phyloP scores from a whole-genome alignment of 2,888 invertebrate species.

The Odontomyia ornata region DNA sequence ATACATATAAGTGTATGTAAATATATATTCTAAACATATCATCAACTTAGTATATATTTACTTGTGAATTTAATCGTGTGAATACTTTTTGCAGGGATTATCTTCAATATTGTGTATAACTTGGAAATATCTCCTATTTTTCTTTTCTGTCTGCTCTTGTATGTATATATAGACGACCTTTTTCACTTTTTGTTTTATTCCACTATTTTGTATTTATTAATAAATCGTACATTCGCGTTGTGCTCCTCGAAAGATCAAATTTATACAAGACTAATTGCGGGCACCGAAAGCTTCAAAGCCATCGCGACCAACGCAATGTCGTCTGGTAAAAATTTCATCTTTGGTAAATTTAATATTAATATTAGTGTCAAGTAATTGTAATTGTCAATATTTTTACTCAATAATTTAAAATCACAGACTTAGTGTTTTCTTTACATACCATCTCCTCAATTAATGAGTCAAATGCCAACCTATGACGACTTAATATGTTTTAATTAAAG shows the following conservation, averaged over 20 bases:
- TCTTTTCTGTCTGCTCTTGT: slow-evolving; percentile 10
- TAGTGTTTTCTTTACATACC: slow-evolving; percentile 49
- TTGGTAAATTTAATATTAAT: slow-evolving; percentile 32
- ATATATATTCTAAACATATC: slow-evolving; percentile 45
- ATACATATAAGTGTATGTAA: slow-evolving; percentile 45
- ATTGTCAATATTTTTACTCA: slow-evolving; percentile 48
- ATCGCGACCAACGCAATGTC: neutral
- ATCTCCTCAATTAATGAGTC: slow-evolving; percentile 37
- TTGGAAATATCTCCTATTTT: slow-evolving; percentile 19
- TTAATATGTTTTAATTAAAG: neutral
- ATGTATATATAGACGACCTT: slow-evolving; percentile 36
- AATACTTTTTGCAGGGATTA: slow-evolving; percentile 36
- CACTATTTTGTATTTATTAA: slow-evolving; percentile 40
- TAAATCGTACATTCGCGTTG: slow-evolving; percentile 48
- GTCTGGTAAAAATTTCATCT: slow-evolving; percentile 47
- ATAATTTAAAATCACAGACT: slow-evolving; percentile 51
- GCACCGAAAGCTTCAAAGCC: neutral
- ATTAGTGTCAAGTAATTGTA: slow-evolving; percentile 45
- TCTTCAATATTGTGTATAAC: slow-evolving; percentile 36
- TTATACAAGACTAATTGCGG: slow-evolving; percentile 36
- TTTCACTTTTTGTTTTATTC: slow-evolving; percentile 37
- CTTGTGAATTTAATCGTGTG: slow-evolving; percentile 29
- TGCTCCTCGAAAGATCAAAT: slow-evolving; percentile 49
- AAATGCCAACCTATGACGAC: slow-evolving; percentile 10
- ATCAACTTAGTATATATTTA: slow-evolving; percentile 39